Evolutionary conservation across 2,113 vertebrate genomes (phyloP), one percentile per base, ranked within the genome.

Genomic region (Anoura caudifer): DNA sequence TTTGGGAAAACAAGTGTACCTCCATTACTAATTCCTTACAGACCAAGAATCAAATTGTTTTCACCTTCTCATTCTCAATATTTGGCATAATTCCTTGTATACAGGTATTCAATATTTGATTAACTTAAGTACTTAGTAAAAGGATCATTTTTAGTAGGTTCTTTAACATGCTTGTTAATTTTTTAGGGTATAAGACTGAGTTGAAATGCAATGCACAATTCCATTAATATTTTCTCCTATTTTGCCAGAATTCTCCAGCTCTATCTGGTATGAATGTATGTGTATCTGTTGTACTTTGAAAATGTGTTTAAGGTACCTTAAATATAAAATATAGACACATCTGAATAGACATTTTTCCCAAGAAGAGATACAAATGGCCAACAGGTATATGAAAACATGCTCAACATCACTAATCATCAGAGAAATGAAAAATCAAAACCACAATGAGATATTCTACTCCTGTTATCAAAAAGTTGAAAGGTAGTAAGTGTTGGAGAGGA

Each of bases 51-150:
- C 26, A 89, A 96, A 91, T 89, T 2, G 4, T 36, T 87, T 91
- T 77, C 83, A 84, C 43, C 67, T 91, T 87, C 38, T 95, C 47
- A 72, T 89, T 92, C 41, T 86, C 10, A 76, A 11, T 77, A 77
- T 76, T 88, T 88, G 15, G 43, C 52, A 76, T 81, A 41, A 91
- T 69, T 84, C 87, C 59, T 89, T 92, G 1, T 7, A 65, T 2
- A 41, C 0, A 67, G 36, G 7, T 84, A 4, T 87, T 86, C 50
- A 41, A 33, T 87, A 86, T 77, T 67, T 59, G 1, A 52, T 87
- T 96, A 82, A 59, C 85, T 89, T 56, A 89, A 85, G 5, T 87
- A 65, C 14, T 77, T 72, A 87, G 41, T 65, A 79, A 96, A 85
- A 95, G 31, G 7, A 79, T 79, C 16, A 36, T 41, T 96, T 87